Conservation (phyloP, 2,113 vertebrate species). For the Burhinus oedicnemus region DNA sequence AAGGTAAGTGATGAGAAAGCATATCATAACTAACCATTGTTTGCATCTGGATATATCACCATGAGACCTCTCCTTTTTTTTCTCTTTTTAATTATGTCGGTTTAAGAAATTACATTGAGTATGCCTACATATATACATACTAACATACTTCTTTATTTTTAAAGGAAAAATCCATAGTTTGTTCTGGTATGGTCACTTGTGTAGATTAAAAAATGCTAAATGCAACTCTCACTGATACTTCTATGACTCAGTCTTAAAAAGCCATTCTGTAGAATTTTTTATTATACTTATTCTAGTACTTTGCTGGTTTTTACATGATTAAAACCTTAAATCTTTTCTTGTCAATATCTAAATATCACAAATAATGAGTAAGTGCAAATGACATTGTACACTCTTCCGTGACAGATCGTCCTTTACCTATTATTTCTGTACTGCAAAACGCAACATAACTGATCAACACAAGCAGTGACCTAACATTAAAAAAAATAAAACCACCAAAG, state of each 20-base stretch:
- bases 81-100: background rate
- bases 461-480: background rate
- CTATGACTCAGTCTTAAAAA: background rate
- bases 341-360: background rate
- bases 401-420: background rate
- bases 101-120: background rate
- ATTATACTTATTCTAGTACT: background rate
- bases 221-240: background rate
- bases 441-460: background rate
- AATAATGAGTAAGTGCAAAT: background rate
- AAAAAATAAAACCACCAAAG: background rate
- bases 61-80: background rate
- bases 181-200: background rate
- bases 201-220: background rate
- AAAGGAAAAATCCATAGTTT: background rate
- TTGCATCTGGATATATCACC: background rate
- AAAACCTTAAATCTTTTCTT: background rate
- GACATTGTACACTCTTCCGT: background rate
- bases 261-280: background rate
- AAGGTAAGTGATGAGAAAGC: background rate
- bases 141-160: background rate
- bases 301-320: background rate
- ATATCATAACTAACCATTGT: background rate
- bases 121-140: background rate
- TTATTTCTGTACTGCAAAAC: background rate